phyloP scores from a whole-genome alignment of 1,140 invertebrate genomes.

The Choristoneura fumiferana region DNA sequence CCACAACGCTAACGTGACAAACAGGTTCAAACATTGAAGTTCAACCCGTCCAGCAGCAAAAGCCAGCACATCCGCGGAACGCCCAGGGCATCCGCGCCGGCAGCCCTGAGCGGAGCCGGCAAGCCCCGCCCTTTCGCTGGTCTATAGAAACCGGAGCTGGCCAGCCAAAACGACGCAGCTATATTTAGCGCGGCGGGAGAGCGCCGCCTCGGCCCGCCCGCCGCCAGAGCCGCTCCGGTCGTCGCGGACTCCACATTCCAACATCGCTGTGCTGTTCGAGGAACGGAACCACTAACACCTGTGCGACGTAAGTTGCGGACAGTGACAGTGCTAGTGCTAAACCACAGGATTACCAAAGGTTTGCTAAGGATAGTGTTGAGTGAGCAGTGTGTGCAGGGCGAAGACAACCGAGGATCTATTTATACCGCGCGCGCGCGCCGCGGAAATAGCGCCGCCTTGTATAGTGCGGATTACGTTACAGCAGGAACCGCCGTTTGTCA shows the following conservation, averaged over 20 bases:
- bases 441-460: slow-evolving; percentile 61
- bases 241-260: slow-evolving; percentile 78
- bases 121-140: slow-evolving; percentile 28
- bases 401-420: slow-evolving; percentile 43
- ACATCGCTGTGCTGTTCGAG: slow-evolving; percentile 68
- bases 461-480: slow-evolving; percentile 68
- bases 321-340: slow-evolving; percentile 50
- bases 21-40: too few relatives aligned
- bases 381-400: slow-evolving; percentile 24
- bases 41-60: background rate
- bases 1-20: too few relatives aligned
- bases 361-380: slow-evolving; percentile 9
- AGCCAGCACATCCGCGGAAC: background rate
- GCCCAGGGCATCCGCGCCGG: background rate
- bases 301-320: slow-evolving; percentile 74
- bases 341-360: slow-evolving; percentile 31
- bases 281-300: slow-evolving; percentile 67
- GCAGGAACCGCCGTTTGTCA: slow-evolving; percentile 13
- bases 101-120: background rate
- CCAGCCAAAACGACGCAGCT: slow-evolving; percentile 65
- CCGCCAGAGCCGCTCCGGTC: slow-evolving; percentile 73
- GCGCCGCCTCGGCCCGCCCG: slow-evolving; percentile 23
- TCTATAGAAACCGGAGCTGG: slow-evolving; percentile 68
- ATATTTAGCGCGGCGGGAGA: slow-evolving; percentile 53
- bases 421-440: slow-evolving; percentile 53